Conservation (phyloP, 2,797 vertebrate genomes). For the Apogon hyalosoma region DNA sequence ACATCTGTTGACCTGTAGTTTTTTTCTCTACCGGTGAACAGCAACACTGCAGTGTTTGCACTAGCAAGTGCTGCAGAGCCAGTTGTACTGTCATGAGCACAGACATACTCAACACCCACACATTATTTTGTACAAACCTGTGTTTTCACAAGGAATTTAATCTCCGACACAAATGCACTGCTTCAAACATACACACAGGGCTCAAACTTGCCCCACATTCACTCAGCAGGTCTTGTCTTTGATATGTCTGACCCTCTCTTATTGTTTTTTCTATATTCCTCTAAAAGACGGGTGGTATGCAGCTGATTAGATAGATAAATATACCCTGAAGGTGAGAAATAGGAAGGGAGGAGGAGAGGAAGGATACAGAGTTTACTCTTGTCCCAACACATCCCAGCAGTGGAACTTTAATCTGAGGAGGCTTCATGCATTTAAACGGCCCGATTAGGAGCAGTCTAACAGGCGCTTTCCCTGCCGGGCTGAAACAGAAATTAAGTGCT, state of each 20-base stretch:
- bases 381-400: slow-evolving; percentile 76
- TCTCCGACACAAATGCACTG: slow-evolving; percentile 46
- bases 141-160: slow-evolving; percentile 59
- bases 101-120: slow-evolving; percentile 53
- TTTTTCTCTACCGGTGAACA: slow-evolving; percentile 16
- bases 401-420: slow-evolving; percentile 69
- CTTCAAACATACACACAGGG: slow-evolving; percentile 41
- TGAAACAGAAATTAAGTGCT: slow-evolving; percentile 71
- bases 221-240: slow-evolving; percentile 79
- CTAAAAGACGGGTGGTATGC: slow-evolving; percentile 77
- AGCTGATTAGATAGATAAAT: slow-evolving; percentile 82
- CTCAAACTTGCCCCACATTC: slow-evolving; percentile 62
- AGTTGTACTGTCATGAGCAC: slow-evolving; percentile 16
- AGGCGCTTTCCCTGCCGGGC: slow-evolving; percentile 59
- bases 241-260: slow-evolving; percentile 80
- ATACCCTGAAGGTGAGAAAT: slow-evolving; percentile 70
- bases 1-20: slow-evolving; percentile 64
- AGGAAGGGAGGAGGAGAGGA: slow-evolving; percentile 58
- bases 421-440: slow-evolving; percentile 74
- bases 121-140: slow-evolving; percentile 61
- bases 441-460: slow-evolving; percentile 66
- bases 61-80: slow-evolving; percentile 12
- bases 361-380: slow-evolving; percentile 65
- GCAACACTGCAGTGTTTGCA: slow-evolving; percentile 23
- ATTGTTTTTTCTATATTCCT: slow-evolving; percentile 82